These are phyloP conservation scores for Andrena dorsata DNA, from an alignment of 2,888 invertebrate genomes.

Conservation along the genomic window DNA sequence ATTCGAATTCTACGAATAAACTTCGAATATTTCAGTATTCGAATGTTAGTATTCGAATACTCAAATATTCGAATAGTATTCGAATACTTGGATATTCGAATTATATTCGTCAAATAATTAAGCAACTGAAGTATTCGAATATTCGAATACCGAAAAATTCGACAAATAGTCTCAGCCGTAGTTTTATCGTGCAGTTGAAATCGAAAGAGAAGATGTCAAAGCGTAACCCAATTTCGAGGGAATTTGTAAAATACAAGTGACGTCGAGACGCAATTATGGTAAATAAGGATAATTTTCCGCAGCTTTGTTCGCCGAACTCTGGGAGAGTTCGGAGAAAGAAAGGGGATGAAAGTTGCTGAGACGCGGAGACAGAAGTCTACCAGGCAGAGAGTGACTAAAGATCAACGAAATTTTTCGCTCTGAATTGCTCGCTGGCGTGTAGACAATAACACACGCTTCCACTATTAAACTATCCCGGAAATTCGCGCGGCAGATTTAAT, in stretches of 20 bases:
- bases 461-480: slow-evolving; percentile 62
- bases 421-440: slow-evolving; percentile 43
- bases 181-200: neutral
- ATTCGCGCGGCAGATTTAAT: slow-evolving; percentile 51
- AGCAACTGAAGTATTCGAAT: too few species aligned
- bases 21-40: too few species aligned
- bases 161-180: too few species aligned
- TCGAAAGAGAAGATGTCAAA: neutral
- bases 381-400: neutral
- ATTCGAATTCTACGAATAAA: too few species aligned
- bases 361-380: neutral
- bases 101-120: too few species aligned
- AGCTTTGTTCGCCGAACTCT: neutral
- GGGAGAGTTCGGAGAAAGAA: neutral
- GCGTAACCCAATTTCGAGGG: neutral
- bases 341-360: neutral
- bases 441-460: slow-evolving; percentile 62
- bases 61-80: too few species aligned
- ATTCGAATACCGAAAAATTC: too few species aligned
- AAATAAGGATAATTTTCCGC: slow-evolving; percentile 21
- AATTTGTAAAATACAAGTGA: neutral
- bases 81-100: too few species aligned
- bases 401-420: slow-evolving; percentile 1
- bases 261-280: neutral
- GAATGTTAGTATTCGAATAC: too few species aligned